Conservation (phyloP, 1,140 invertebrate species). For the Leptonema lineaticorne region DNA sequence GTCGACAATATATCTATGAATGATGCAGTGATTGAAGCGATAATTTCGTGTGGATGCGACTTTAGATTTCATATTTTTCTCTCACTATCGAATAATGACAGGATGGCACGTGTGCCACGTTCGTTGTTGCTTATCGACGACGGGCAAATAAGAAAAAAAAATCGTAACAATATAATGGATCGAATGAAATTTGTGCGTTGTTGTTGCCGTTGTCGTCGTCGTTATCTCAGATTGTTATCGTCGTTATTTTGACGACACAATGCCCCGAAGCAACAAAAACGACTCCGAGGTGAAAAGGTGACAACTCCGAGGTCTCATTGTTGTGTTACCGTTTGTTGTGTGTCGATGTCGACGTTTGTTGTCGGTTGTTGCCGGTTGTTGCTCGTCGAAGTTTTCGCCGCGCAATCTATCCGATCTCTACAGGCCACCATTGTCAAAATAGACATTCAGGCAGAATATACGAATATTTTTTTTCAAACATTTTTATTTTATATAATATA, state of each 20-base stretch:
- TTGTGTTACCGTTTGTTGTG: neutral
- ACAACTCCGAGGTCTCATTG: neutral
- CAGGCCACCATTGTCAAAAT: slow-evolving; percentile 8
- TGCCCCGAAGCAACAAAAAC: neutral
- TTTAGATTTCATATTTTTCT: neutral
- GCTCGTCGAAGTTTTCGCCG: neutral
- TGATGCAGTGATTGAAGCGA: too few relatives aligned
- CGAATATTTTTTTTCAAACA: too few relatives aligned
- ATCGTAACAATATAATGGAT: slow-evolving; percentile 3
- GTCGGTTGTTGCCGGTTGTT: neutral
- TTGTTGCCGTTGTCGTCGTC: neutral
- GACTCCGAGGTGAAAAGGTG: slow-evolving; percentile 24
- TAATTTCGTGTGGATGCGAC: neutral
- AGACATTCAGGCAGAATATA: neutral
- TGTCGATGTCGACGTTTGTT: neutral
- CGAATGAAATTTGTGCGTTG: neutral
- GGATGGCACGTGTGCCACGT: neutral
- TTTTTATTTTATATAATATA: neutral
- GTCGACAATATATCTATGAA: too few relatives aligned
- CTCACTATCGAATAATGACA: neutral
- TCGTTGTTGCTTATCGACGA: neutral
- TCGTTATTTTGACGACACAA: neutral
- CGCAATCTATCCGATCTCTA: neutral
- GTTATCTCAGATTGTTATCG: slow-evolving; percentile 2
- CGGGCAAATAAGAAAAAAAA: neutral